Percentiles rank a stretch among this genome's conserved stretches.
These are phyloP conservation scores for Nyleta sp. DNA, from an alignment of 2,888 invertebrate species.

Conservation along the genomic window DNA sequence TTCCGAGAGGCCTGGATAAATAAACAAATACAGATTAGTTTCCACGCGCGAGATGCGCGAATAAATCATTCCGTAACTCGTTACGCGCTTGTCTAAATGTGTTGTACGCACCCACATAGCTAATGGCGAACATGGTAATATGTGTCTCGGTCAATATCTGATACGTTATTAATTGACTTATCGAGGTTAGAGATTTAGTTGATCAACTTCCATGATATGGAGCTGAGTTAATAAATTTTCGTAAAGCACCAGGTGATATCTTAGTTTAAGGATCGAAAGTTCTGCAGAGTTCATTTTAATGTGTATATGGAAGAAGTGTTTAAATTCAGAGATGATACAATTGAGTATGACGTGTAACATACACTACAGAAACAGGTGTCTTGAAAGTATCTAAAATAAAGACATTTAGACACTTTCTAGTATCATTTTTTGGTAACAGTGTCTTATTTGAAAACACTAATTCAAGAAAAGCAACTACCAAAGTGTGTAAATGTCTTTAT, in stretches of 20 bases:
- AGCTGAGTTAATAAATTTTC: constrained; percentile 45
- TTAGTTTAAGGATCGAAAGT: constrained; percentile 21
- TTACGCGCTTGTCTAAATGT: constrained; percentile 72
- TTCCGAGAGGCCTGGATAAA: constrained; percentile 76
- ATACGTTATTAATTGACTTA: constrained; percentile 66
- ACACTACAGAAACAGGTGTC: too few species aligned
- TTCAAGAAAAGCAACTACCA: too few species aligned
- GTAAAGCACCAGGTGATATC: constrained; percentile 28
- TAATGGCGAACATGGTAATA: constrained; percentile 60
- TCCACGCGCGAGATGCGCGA: constrained; percentile 71
- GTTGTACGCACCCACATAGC: constrained; percentile 64
- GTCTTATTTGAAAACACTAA: too few species aligned
- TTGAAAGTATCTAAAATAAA: too few species aligned
- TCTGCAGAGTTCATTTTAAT: too few species aligned
- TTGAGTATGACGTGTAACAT: too few species aligned
- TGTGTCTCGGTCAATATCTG: constrained; percentile 63
- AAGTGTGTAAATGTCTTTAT: too few species aligned
- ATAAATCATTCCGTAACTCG: constrained; percentile 80
- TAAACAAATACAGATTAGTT: constrained; percentile 81
- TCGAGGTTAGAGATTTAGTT: constrained; percentile 47
- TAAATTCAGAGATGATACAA: too few species aligned
- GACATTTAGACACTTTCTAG: too few species aligned
- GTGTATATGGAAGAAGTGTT: too few species aligned
- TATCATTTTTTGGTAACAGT: too few species aligned
- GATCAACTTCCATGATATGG: constrained; percentile 46